Evolutionary conservation across 2,888 invertebrate species (phyloP).

Genomic region (Tinea trinotella): DNA sequence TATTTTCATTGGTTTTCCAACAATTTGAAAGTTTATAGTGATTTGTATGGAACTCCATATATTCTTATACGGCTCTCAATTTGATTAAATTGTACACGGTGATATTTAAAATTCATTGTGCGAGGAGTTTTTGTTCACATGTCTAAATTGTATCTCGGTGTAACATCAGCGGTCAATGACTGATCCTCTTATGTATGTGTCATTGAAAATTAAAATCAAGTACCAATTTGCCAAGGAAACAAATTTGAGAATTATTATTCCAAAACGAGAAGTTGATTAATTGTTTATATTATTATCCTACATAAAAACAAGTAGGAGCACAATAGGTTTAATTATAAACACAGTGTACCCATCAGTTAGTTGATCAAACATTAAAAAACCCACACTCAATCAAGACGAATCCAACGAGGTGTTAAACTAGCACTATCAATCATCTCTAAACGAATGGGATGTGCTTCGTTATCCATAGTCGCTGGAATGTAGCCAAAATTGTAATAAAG

Average conservation of each 20-base stretch:
- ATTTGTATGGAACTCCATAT: constrained; percentile 28
- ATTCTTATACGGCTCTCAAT: constrained; percentile 21
- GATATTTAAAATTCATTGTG: neutral
- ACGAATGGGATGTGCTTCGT: constrained; percentile 36
- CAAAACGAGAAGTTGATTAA: neutral
- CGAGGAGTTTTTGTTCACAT: neutral
- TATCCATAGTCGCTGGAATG: constrained; percentile 46
- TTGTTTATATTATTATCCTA: neutral
- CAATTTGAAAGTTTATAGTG: constrained; percentile 43
- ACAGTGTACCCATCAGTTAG: constrained; percentile 47
- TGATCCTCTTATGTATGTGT: constrained; percentile 20
- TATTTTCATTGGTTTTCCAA: constrained; percentile 49
- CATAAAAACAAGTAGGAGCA: constrained; percentile 3
- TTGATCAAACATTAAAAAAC: constrained; percentile 51
- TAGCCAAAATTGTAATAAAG: constrained; percentile 65
- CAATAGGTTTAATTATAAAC: constrained; percentile 5
- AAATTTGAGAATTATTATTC: constrained; percentile 30
- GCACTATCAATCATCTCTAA: constrained; percentile 58
- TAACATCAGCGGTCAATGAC: constrained; percentile 15
- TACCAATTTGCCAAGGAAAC: constrained; percentile 34
- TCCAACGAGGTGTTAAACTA: constrained; percentile 62
- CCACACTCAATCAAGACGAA: constrained; percentile 64
- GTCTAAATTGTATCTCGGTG: neutral
- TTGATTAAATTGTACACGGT: constrained; percentile 8
- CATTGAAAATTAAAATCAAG: constrained; percentile 21